Conservation (phyloP, 2,797 vertebrate genomes). For the Tachyglossus aculeatus region DNA sequence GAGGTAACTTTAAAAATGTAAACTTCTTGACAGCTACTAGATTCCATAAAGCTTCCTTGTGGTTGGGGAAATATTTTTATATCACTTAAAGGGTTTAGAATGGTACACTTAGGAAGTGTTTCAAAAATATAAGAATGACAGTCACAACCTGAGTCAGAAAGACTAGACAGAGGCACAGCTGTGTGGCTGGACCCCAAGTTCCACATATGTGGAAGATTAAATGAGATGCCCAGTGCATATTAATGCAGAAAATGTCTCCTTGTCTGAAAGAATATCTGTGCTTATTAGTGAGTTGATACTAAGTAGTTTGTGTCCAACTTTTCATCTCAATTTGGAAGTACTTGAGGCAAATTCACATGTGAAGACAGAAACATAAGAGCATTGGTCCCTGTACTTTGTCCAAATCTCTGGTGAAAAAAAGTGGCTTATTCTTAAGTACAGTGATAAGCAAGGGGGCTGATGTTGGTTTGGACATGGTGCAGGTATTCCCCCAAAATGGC, state of each 20-base stretch:
- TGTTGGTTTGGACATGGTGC: no score
- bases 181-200: neutral
- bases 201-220: neutral
- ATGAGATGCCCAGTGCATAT: neutral
- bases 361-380: no score
- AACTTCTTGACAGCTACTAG: slow-evolving; percentile 12
- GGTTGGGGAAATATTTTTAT: slow-evolving; percentile 41
- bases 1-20: slow-evolving; percentile 36
- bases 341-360: no score
- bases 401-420: no score
- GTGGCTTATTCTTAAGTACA: no score
- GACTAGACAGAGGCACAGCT: neutral
- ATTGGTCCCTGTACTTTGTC: no score
- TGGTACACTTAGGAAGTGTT: slow-evolving; percentile 26
- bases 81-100: slow-evolving; percentile 37
- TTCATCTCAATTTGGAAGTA: no score
- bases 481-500: no score
- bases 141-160: slow-evolving; percentile 22
- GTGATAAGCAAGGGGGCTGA: no score
- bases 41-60: slow-evolving; percentile 23
- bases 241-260: slow-evolving; percentile 2
- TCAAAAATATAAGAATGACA: slow-evolving; percentile 14
- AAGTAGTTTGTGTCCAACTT: no score
- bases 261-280: neutral
- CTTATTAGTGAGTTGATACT: no score